Conservation (phyloP, 2,888 invertebrate species). For the Alitta virens region DNA sequence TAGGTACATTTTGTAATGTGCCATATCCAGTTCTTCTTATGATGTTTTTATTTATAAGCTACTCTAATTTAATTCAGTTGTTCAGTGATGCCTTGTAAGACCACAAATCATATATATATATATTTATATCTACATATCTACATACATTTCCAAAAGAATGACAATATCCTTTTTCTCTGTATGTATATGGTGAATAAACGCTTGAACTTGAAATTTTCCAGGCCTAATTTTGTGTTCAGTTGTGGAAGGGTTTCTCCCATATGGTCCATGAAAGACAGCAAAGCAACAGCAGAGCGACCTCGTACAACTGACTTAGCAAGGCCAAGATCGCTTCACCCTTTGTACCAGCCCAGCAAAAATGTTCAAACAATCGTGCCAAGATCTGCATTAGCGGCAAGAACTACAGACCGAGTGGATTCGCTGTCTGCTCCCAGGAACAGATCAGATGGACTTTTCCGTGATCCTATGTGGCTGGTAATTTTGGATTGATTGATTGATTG, state of each 20-base stretch:
- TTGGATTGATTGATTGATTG: no score
- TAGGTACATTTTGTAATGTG: no score
- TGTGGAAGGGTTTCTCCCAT: conserved; percentile 43
- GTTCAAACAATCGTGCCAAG: conserved; percentile 36
- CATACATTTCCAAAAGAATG: no score
- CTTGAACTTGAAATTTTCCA: no score
- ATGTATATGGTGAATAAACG: no score
- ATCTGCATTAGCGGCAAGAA: conserved; percentile 33
- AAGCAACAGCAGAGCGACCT: conserved; percentile 29
- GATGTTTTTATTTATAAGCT: no score
- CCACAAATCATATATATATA: no score
- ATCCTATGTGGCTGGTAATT: conserved; percentile 44
- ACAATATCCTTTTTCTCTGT: no score
- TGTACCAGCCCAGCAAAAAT: conserved; percentile 33
- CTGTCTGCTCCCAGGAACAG: conserved; percentile 40
- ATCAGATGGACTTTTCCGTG: conserved; percentile 42
- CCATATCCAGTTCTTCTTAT: no score
- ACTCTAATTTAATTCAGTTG: no score
- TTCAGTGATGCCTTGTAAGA: no score
- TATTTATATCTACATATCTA: no score
- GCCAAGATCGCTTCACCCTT: conserved; percentile 31
- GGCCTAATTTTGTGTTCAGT: conserved; percentile 43
- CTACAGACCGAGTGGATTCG: conserved; percentile 33
- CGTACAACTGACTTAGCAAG: conserved; percentile 29
- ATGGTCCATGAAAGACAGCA: conserved; percentile 34